A percentile compares a stretch with the other conserved stretches of the same genome.
Evolutionary conservation across 2,888 invertebrate genomes (phyloP).

Genomic region (Ligdia adustata): DNA sequence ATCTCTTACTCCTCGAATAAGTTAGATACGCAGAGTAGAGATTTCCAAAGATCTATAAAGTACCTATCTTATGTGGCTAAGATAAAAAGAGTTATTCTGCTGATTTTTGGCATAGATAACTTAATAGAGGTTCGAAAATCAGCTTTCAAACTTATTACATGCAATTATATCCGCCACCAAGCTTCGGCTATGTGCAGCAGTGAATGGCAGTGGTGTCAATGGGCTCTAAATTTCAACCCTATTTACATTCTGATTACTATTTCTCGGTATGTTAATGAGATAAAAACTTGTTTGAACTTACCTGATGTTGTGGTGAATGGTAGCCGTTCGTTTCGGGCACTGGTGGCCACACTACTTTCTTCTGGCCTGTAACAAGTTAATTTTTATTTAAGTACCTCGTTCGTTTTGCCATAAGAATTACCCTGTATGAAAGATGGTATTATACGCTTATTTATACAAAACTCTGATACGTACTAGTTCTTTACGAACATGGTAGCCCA

Average conservation of each 20-base stretch:
- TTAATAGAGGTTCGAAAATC: slow-evolving; percentile 8
- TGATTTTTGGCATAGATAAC: neutral
- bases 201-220: slow-evolving; percentile 60
- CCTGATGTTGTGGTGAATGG: slow-evolving; percentile 85
- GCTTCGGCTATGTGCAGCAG: slow-evolving; percentile 68
- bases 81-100: too few species aligned
- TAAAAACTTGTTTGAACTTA: slow-evolving; percentile 51
- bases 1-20: slow-evolving; percentile 2
- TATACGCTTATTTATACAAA: too few species aligned
- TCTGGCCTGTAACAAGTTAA: slow-evolving; percentile 86
- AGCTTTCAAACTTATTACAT: slow-evolving; percentile 41
- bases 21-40: too few species aligned
- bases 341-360: slow-evolving; percentile 95
- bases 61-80: too few species aligned
- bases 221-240: slow-evolving; percentile 46
- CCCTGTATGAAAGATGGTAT: too few species aligned
- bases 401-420: neutral
- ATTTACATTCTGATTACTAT: slow-evolving; percentile 41
- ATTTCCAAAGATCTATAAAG: too few species aligned
- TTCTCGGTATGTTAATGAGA: slow-evolving; percentile 9
- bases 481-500: neutral
- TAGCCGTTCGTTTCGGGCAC: slow-evolving; percentile 87
- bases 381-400: slow-evolving; percentile 26
- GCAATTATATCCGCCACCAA: slow-evolving; percentile 62
- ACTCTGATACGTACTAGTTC: too few species aligned